phyloP scores from a whole-genome alignment of 2,797 vertebrate genomes.

The Crenichthys baileyi region DNA sequence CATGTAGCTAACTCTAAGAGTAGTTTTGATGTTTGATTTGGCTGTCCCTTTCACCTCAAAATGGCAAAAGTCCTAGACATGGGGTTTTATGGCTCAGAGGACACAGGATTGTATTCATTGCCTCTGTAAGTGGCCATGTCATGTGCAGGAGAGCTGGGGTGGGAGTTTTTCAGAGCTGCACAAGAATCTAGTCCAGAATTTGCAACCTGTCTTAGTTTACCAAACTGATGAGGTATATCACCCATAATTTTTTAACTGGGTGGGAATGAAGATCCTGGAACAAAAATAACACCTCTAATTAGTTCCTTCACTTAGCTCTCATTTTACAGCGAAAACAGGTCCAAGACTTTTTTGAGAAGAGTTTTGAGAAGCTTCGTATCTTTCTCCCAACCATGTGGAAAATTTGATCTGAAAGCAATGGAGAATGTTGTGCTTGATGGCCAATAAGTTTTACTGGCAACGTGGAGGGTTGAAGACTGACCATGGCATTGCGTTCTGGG shows the following conservation, averaged over 20 bases:
- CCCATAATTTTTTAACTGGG: slow-evolving; percentile 47
- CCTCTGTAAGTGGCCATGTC: slow-evolving; percentile 41
- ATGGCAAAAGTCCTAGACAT: slow-evolving; percentile 52
- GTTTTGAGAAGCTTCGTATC: slow-evolving; percentile 27
- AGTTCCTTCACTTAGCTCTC: slow-evolving; percentile 55
- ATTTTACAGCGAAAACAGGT: slow-evolving; percentile 61
- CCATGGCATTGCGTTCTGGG: slow-evolving; percentile 44
- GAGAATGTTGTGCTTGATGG: slow-evolving; percentile 62
- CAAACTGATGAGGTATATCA: slow-evolving; percentile 55
- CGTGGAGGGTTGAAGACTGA: slow-evolving; percentile 40
- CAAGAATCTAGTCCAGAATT: background rate
- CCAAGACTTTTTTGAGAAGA: slow-evolving; percentile 45
- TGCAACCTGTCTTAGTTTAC: slow-evolving; percentile 20
- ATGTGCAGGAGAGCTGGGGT: slow-evolving; percentile 48
- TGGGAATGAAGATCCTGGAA: slow-evolving; percentile 27
- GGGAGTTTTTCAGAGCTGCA: slow-evolving; percentile 50
- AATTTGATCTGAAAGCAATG: slow-evolving; percentile 19
- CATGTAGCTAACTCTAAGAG: slow-evolving; percentile 36
- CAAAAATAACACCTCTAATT: slow-evolving; percentile 45
- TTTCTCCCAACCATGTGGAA: slow-evolving; percentile 22
- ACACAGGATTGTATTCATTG: slow-evolving; percentile 58
- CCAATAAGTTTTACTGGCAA: slow-evolving; percentile 37
- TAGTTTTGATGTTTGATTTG: slow-evolving; percentile 59
- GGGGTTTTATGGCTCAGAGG: slow-evolving; percentile 61
- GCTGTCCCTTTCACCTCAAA: slow-evolving; percentile 48